Conservation (phyloP, 2,888 invertebrate genomes). For the Clitarchus hookeri region DNA sequence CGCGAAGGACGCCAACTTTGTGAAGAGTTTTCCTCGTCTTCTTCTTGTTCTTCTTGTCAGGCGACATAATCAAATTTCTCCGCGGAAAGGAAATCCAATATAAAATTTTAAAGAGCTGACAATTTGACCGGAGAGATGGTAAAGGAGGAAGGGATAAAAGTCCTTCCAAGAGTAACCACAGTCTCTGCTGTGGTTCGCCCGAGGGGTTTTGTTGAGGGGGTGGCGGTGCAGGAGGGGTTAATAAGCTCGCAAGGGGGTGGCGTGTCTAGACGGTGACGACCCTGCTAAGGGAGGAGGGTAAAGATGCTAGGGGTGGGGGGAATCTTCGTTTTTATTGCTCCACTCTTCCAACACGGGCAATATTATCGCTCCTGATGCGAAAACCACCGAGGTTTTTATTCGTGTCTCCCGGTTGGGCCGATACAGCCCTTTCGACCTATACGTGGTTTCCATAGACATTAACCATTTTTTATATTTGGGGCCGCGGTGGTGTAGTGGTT, state of each 20-base stretch:
- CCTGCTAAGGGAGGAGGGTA: not conserved
- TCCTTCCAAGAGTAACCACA: not conserved
- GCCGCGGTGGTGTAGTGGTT: too few species aligned
- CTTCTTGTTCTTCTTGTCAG: not conserved
- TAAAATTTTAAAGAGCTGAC: conserved; percentile 25
- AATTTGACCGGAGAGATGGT: not conserved
- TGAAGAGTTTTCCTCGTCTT: not conserved
- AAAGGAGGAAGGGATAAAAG: not conserved
- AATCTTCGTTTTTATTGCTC: not conserved
- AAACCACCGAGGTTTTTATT: too few species aligned
- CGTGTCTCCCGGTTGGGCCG: too few species aligned
- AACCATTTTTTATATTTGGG: too few species aligned
- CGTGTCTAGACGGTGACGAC: not conserved
- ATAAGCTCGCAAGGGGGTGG: not conserved
- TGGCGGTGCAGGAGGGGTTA: not conserved
- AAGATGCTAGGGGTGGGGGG: not conserved
- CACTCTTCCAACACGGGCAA: not conserved
- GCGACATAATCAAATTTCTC: conserved; percentile 21
- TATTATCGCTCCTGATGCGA: too few species aligned
- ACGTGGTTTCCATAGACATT: too few species aligned
- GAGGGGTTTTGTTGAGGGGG: too few species aligned
- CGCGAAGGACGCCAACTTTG: not conserved
- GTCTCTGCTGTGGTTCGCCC: not conserved
- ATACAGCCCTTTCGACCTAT: too few species aligned
- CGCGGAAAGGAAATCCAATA: conserved; percentile 22